Evolutionary conservation across 1,140 invertebrate species (phyloP).

Genomic region (Aporrectodea caliginosa): DNA sequence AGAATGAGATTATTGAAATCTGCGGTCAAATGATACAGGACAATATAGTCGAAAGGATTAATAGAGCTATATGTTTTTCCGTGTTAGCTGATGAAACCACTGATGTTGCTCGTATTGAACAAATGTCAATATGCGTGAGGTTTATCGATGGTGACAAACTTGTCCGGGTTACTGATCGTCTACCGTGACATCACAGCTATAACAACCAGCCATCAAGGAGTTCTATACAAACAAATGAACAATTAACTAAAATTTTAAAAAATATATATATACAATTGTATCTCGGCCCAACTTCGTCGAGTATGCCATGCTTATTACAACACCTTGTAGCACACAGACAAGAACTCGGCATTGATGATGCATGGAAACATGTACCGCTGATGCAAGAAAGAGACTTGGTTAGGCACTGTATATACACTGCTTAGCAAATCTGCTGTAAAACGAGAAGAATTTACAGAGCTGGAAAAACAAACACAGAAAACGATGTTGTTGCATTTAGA

Average conservation of each 20-base stretch:
- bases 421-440: constrained; percentile 10
- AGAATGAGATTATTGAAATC: too few relatives aligned
- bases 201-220: constrained; percentile 16
- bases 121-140: not conserved
- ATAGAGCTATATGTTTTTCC: constrained; percentile 6
- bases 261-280: not conserved
- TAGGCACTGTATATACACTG: constrained; percentile 14
- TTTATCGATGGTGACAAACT: not conserved
- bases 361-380: not conserved
- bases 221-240: constrained; percentile 5
- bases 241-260: not conserved
- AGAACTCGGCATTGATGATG: constrained; percentile 11
- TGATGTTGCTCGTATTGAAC: constrained; percentile 18
- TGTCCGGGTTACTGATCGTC: not conserved
- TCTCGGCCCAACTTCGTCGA: not conserved
- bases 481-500: constrained; percentile 18
- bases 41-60: too few relatives aligned
- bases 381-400: constrained; percentile 9
- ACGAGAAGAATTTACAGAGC: constrained; percentile 4
- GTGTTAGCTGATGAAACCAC: constrained; percentile 27
- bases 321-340: constrained; percentile 12
- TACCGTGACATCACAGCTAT: constrained; percentile 13
- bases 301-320: constrained; percentile 9
- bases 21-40: too few relatives aligned
- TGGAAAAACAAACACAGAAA: not conserved